Evolutionary conservation across 2,797 vertebrate species (phyloP).

Genomic region (Salmo trutta): DNA sequence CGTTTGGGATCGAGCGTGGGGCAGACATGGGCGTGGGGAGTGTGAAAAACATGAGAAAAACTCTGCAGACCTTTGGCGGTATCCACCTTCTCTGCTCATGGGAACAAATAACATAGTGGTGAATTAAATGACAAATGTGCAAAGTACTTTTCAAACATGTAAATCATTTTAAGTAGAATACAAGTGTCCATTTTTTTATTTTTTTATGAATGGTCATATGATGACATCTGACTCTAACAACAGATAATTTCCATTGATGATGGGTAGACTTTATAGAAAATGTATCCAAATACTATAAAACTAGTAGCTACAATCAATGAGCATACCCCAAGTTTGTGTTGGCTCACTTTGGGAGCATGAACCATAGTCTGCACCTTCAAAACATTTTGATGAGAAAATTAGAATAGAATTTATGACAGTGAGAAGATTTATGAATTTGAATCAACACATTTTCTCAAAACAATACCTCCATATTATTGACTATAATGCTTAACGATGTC

Average conservation of each 20-base stretch:
- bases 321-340: not conserved
- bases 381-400: not conserved
- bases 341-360: not conserved
- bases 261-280: not conserved
- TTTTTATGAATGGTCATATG: not conserved
- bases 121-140: not conserved
- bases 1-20: conserved; percentile 64
- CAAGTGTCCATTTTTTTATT: no score
- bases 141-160: not conserved
- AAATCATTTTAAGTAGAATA: not conserved
- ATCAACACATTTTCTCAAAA: not conserved
- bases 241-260: not conserved
- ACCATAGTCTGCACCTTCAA: not conserved
- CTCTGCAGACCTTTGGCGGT: not conserved
- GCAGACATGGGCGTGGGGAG: conserved; percentile 28
- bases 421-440: not conserved
- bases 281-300: not conserved
- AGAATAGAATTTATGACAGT: not conserved
- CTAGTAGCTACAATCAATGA: not conserved
- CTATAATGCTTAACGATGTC: conserved; percentile 46
- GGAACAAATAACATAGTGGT: not conserved
- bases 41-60: not conserved
- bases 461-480: conserved; percentile 7
- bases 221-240: not conserved
- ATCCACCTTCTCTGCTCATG: not conserved